Conservation (phyloP, 2,113 vertebrate genomes). For the Trematomus loennbergii region DNA sequence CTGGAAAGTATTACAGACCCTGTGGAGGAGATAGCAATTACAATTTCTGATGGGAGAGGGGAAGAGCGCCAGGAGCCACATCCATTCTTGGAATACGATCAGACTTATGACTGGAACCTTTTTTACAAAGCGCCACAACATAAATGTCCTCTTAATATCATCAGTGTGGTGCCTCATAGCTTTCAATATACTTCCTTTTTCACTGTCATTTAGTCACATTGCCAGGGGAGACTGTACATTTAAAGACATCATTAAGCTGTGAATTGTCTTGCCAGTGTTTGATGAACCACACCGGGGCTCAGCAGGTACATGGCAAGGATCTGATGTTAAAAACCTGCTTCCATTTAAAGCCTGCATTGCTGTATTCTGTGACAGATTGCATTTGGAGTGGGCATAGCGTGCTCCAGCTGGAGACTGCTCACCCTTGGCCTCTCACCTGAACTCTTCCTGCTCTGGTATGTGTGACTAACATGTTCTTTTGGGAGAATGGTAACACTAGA, state of each 20-base stretch:
- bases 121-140: constrained; percentile 58
- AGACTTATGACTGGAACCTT: constrained; percentile 64
- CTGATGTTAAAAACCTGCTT: constrained; percentile 55
- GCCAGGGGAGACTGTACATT: constrained; percentile 46
- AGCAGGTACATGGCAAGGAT: constrained; percentile 61
- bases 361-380: constrained; percentile 69
- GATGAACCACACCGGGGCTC: constrained; percentile 51
- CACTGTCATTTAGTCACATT: constrained; percentile 20
- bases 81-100: constrained; percentile 68
- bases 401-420: constrained; percentile 74
- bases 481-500: constrained; percentile 67
- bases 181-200: constrained; percentile 4
- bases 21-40: constrained; percentile 75
- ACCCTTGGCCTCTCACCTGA: constrained; percentile 72
- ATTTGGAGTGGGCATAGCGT: constrained; percentile 52
- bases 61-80: constrained; percentile 57
- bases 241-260: constrained; percentile 46
- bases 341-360: constrained; percentile 60
- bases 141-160: constrained; percentile 56
- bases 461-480: constrained; percentile 77
- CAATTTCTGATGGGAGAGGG: constrained; percentile 68
- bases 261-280: constrained; percentile 58
- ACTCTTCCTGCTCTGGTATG: constrained; percentile 72
- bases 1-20: constrained; percentile 69
- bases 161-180: constrained; percentile 25